Evolutionary conservation across 2,113 vertebrate species (phyloP).

Genomic region (Ageneiosus marmoratus): DNA sequence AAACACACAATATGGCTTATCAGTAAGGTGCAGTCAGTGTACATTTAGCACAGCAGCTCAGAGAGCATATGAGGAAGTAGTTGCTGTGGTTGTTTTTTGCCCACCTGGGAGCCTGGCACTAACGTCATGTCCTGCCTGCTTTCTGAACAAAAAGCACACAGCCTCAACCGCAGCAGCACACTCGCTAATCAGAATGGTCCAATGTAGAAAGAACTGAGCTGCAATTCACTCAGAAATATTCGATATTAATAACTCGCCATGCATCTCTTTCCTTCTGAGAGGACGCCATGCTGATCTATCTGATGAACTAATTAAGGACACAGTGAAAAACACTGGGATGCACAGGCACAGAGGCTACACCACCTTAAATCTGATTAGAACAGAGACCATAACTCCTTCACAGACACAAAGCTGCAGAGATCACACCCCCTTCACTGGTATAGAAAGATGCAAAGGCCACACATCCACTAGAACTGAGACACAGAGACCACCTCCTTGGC

Average conservation of each 20-base stretch:
- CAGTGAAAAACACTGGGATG: neutral
- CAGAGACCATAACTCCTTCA: neutral
- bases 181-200: neutral
- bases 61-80: neutral
- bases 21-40: neutral
- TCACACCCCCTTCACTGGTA: neutral
- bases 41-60: neutral
- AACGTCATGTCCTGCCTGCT: conserved; percentile 32
- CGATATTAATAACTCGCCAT: no score
- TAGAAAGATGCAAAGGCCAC: neutral
- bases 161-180: conserved; percentile 1
- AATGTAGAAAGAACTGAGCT: neutral
- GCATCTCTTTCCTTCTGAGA: no score
- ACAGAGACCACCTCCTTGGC: neutral
- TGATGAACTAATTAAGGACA: neutral
- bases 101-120: conserved; percentile 13
- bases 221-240: neutral
- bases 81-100: neutral
- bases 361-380: neutral
- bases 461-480: neutral
- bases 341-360: neutral
- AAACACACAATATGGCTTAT: neutral
- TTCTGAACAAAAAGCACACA: neutral
- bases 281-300: neutral
- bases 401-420: neutral